Base-by-base conservation (phyloP, 30 jellyfish, hydroid and myxozoan species). In the Hydra vulgaris region DNA sequence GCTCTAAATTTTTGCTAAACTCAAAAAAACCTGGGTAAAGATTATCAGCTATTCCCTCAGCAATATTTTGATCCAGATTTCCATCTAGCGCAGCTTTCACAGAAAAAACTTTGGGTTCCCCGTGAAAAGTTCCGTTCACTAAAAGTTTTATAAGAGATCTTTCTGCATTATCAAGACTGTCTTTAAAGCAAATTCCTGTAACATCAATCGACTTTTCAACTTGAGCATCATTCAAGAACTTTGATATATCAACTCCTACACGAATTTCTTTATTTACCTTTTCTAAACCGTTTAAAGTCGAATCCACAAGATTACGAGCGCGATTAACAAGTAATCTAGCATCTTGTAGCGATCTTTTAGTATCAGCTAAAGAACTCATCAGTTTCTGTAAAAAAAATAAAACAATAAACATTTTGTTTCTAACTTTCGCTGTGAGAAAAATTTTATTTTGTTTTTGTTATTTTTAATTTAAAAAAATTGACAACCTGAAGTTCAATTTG, bases 401-500 rank as follows among this genome's bases (percentile, higher is more conserved):
- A 21, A 21, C 52, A 71, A 21, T 71, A 27, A 16, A 15, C 79
- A n/a, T n/a, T n/a, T 68, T 68, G 16, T 15, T 68, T 68, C 8
- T 68, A 68, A 15, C 26, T 68, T 68, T 8, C 7, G 16, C 16
- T 68, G 27, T 15, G 15, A 68, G 8, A 68, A 68, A 68, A 68
- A 68, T 68, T 40, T 3, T 40, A 40, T 5, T 12, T 40, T 40
- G 5, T 40, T 12, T 5, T 40, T 40, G 5, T 3, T 40, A 40
- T 40, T 40, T 40, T 5, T 40, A 3, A 3, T 3, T 3, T 40
- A 40, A 12, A 40, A 40, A 40, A 40, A 40, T 3, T 40, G 8
- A n/a, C 77, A 70, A 88, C 96, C 96, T 88, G 96, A 18, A 88
- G 77, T 17, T 70, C 76, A 81, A 71, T 82, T 75, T 88, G 96